phyloP scores from a whole-genome alignment of 2,888 invertebrate genomes.

The Drosophila subsilvestris region DNA sequence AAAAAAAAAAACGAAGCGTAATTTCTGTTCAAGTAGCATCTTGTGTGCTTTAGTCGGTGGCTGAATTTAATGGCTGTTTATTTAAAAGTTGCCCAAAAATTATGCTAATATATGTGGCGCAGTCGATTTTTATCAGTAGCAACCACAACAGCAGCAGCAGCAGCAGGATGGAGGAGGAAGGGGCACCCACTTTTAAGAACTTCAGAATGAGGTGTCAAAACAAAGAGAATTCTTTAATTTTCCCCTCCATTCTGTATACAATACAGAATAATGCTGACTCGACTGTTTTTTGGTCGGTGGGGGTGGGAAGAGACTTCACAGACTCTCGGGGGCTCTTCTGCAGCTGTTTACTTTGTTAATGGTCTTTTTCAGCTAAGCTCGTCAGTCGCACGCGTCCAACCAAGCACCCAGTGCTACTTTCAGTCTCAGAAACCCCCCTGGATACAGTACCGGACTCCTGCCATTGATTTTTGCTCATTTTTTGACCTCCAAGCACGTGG shows the following conservation, averaged over 20 bases:
- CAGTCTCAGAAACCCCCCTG: not conserved
- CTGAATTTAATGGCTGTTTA: conserved; percentile 26
- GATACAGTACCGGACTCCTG: not conserved
- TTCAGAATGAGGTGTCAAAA: conserved; percentile 73
- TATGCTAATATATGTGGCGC: conserved; percentile 36
- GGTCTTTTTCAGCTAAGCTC: conserved; percentile 78
- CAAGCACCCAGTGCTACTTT: not conserved
- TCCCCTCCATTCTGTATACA: conserved; percentile 14
- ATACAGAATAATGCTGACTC: conserved; percentile 65
- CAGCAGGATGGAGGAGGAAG: too few species aligned
- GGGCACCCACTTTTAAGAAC: conserved; percentile 6
- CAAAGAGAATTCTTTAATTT: conserved; percentile 66
- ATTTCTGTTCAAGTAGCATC: conserved; percentile 3
- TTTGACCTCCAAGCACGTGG: conserved; percentile 70
- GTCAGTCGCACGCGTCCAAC: conserved; percentile 60
- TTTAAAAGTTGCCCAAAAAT: conserved; percentile 36
- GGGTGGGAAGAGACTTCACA: conserved; percentile 42
- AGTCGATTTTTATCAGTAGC: conserved; percentile 30
- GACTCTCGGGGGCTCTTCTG: conserved; percentile 54
- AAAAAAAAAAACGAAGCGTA: not conserved
- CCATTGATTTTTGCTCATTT: conserved; percentile 69
- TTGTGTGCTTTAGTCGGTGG: conserved; percentile 4
- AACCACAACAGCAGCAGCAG: conserved; percentile 5
- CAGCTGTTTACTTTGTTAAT: conserved; percentile 81
- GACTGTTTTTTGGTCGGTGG: conserved; percentile 50